A percentile compares a stretch with the other conserved stretches of the same genome.
phyloP scores from a whole-genome alignment of 2,888 invertebrate species.

The Drosophila anceps region DNA sequence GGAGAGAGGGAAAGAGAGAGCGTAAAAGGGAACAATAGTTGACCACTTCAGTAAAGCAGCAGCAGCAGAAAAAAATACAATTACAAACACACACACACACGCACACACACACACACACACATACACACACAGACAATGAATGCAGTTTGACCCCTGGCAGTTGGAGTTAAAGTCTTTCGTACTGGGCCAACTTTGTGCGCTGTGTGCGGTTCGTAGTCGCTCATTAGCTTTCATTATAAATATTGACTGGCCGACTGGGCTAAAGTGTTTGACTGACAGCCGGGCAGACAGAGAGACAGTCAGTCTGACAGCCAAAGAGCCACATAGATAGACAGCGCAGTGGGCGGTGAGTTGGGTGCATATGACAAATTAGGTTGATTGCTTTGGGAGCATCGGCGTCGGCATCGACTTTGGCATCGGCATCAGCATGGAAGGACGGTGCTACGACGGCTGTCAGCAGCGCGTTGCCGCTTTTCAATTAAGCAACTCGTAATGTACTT shows the following conservation, averaged over 20 bases:
- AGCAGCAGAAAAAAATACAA: slow-evolving; percentile 18
- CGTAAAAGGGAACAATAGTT: slow-evolving; percentile 37
- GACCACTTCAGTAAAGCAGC: slow-evolving; percentile 54
- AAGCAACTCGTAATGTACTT: slow-evolving; percentile 54
- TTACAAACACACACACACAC: slow-evolving; percentile 9
- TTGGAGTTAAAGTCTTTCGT: slow-evolving; percentile 8
- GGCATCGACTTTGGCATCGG: slow-evolving; percentile 24
- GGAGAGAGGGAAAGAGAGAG: slow-evolving; percentile 6
- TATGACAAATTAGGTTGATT: slow-evolving; percentile 82
- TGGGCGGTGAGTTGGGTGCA: slow-evolving; percentile 50
- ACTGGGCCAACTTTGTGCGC: slow-evolving; percentile 19
- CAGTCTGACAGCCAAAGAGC: slow-evolving; percentile 24
- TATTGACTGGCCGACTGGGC: slow-evolving; percentile 72
- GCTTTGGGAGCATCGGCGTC: slow-evolving; percentile 61
- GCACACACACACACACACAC: slow-evolving; percentile 10
- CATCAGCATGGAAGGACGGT: slow-evolving; percentile 31
- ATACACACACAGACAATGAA: not conserved
- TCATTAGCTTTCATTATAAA: slow-evolving; percentile 81
- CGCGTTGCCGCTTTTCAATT: slow-evolving; percentile 62
- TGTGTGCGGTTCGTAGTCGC: slow-evolving; percentile 44
- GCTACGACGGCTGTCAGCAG: slow-evolving; percentile 28
- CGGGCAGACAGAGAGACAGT: slow-evolving; percentile 22
- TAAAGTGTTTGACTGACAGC: slow-evolving; percentile 60
- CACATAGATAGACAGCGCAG: not conserved
- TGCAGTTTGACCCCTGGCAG: slow-evolving; percentile 35